Base-by-base conservation (phyloP, 2,113 vertebrate species). In the Edolisoma coerulescens region DNA sequence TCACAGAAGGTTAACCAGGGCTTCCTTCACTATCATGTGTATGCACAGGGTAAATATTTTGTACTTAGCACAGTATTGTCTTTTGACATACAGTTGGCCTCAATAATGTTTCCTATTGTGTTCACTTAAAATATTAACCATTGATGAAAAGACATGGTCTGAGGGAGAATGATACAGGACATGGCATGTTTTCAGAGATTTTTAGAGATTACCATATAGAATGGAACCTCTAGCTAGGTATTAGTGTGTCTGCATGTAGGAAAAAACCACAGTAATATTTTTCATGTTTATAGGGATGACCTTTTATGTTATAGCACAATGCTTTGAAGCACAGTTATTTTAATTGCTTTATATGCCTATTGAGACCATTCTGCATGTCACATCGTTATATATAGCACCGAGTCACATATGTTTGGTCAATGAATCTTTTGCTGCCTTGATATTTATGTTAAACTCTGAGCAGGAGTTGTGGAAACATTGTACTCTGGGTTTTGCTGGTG, bases 271-370 rank as follows among this genome's bases (percentile, higher is more conserved):
- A 92, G 73, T 82, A 59, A 88, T 86, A 85, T 95, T 93, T 95
- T 96, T 97, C 90, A 65, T 95, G 96, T 96, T 98, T 98, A 97
- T 97, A 96, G 86, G 23, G 49, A 93, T 97, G 96, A 97, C 96
- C 93, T 98, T 97, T 96, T 97, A 88, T 93, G 56, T 91, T 96
- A 91, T 65, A 97, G 93, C 75, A 87, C 77, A 83, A 93, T 92
- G 81, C 96, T 97, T 87, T 87, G 95, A 97, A 97, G 96, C 96
- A 85, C 60, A 94, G 96, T 97, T 97, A 96, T 97, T 97, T 97
- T 97, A 98, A 97, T 98, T 97, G 96, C 88, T 97, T 98, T 97
- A 97, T 97, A 89, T 83, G 93, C 75, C 97, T 94, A 13, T 67
- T 59, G 97, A 98, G 98, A 97, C 89, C 60, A 76, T 93, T 96